A percentile compares a stretch with the other conserved stretches of the same genome.
Evolutionary conservation across 2,888 invertebrate genomes (phyloP).

Genomic region (Watsonalla cultraria): DNA sequence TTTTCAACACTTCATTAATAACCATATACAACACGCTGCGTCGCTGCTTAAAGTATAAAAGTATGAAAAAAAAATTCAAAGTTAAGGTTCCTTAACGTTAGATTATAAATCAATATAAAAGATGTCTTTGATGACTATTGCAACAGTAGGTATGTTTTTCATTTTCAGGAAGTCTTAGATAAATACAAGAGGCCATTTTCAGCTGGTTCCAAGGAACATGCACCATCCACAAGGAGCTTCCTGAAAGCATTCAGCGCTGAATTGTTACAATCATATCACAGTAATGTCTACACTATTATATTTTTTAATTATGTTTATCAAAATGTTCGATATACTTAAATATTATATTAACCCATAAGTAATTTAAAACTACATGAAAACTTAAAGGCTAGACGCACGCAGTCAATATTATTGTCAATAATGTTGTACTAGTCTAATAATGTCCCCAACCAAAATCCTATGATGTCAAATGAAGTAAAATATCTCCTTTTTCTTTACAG

Average conservation of each 20-base stretch:
- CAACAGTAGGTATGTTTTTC: not conserved
- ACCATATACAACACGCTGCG: slow-evolving; percentile 6
- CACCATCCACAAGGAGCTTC: slow-evolving; percentile 51
- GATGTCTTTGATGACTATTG: too few relatives aligned
- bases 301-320: too few relatives aligned
- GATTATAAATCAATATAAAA: too few relatives aligned
- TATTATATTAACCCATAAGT: too few relatives aligned
- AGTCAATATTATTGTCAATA: too few relatives aligned
- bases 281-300: slow-evolving; percentile 29
- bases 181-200: slow-evolving; percentile 67
- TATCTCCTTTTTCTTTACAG: slow-evolving; percentile 29
- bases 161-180: slow-evolving; percentile 55
- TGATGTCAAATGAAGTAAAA: not conserved
- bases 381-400: too few relatives aligned
- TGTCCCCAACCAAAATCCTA: not conserved
- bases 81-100: too few relatives aligned
- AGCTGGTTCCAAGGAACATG: slow-evolving; percentile 61
- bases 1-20: slow-evolving; percentile 8
- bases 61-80: too few relatives aligned
- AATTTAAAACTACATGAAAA: too few relatives aligned
- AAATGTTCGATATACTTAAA: too few relatives aligned
- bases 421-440: too few relatives aligned
- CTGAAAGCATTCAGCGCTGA: slow-evolving; percentile 62
- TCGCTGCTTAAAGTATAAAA: not conserved
- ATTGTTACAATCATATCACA: slow-evolving; percentile 54